Evolutionary conservation across 2,113 vertebrate genomes (phyloP), one percentile per base, ranked within the genome.

Genomic region (Nothoprocta perdicaria): DNA sequence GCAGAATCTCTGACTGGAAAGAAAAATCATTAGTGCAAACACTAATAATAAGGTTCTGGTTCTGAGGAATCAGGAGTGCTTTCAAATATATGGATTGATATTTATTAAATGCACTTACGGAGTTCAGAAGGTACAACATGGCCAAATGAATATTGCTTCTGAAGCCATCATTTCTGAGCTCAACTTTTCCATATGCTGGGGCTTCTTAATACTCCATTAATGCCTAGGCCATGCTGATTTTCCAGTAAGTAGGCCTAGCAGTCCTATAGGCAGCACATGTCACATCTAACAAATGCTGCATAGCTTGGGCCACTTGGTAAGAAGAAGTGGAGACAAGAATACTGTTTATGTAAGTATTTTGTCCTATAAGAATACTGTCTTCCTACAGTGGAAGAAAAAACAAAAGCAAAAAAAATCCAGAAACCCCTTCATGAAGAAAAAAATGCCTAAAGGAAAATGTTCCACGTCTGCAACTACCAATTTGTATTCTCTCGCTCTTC

Each of bases 21-120:
- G 27, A 80, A 94, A 73, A 71, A 57, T 63, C 40, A 6, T 73
- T 69, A 81, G 53, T 21, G 63, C 3, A 62, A 84, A 58, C 5
- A 35, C 8, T 41, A 91, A 80, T 48, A 83, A 89, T 85, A 19
- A 55, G 22, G 9, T 23, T 83, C 38, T 41, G 55, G 53, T 80
- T 85, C 0, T 0, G 12, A 14, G 35, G n/a, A 92, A 15, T 63
- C 55, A 40, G 38, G 27, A 84, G 52, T 68, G 40, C n/a, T 86
- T 93, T 80, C 65, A 86, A 62, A 24, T 46, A 17, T 84, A 55
- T 79, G 55, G 50, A 69, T 31, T 93, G 26, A n/a, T 85, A 81
- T 60, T 94, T 85, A 87, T 85, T 87, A 93, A 92, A 74, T 67
- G 62, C 38, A 80, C n/a, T 69, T 74, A 40, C 15, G 81, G 55